phyloP scores from a whole-genome alignment of 2,113 vertebrate species.

The Urocolius indicus region DNA sequence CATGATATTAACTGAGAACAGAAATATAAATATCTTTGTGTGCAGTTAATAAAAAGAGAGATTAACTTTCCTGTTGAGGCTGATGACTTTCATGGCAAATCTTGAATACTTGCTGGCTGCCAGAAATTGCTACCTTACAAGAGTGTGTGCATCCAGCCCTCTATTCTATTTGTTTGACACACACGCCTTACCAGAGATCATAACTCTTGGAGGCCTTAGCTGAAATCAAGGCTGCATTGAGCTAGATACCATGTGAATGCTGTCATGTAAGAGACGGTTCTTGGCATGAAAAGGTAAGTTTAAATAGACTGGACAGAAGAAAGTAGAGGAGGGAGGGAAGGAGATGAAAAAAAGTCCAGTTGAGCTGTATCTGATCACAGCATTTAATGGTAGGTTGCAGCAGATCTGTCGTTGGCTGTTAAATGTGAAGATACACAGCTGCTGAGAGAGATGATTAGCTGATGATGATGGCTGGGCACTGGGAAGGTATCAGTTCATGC shows the following conservation, averaged over 20 bases:
- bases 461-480: background rate
- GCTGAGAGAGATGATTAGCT: background rate
- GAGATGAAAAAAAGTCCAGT: background rate
- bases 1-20: background rate
- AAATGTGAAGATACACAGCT: background rate
- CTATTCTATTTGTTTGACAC: background rate
- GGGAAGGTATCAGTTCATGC: fast-evolving
- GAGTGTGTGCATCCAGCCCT: fast-evolving
- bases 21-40: background rate
- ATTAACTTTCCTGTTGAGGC: background rate
- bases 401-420: background rate
- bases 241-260: background rate
- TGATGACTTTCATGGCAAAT: background rate
- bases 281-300: background rate
- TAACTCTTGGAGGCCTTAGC: background rate
- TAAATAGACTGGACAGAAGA: background rate
- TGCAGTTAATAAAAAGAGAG: background rate
- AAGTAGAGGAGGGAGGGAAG: too few species aligned
- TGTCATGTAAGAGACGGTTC: background rate
- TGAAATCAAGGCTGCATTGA: background rate
- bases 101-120: background rate
- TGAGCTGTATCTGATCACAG: background rate
- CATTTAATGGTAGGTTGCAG: background rate
- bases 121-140: fast-evolving
- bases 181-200: fast-evolving